Evolutionary conservation across 2,113 vertebrate species (phyloP).

Genomic region (zebrafish (Danio rerio)): GRCz12tu NC_133181.1:34569001-34569500

Average conservation of each 20-base stretch:
- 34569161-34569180: not conserved
- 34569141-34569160: not conserved
- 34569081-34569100: constrained; percentile 74
- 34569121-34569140: constrained; percentile 64
- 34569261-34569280: not conserved
- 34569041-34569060: constrained; percentile 77
- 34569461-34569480: not conserved
- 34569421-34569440: constrained; percentile 43
- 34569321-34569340: constrained; percentile 86
- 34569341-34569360: constrained; percentile 82
- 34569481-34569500: not conserved
- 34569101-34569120: constrained; percentile 74
- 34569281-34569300: not conserved
- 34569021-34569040: constrained; percentile 29
- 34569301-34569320: constrained; percentile 47
- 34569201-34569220: no score
- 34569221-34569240: not conserved
- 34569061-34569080: constrained; percentile 74
- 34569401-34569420: constrained; percentile 77
- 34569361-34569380: constrained; percentile 42
- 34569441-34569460: not conserved
- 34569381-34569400: constrained; percentile 77
- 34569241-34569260: not conserved
- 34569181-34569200: no score
- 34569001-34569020: not conserved